A percentile compares a stretch with the other conserved stretches of the same genome.
phyloP scores from a whole-genome alignment of 2,888 invertebrate genomes.

The Byasa hedistus region DNA sequence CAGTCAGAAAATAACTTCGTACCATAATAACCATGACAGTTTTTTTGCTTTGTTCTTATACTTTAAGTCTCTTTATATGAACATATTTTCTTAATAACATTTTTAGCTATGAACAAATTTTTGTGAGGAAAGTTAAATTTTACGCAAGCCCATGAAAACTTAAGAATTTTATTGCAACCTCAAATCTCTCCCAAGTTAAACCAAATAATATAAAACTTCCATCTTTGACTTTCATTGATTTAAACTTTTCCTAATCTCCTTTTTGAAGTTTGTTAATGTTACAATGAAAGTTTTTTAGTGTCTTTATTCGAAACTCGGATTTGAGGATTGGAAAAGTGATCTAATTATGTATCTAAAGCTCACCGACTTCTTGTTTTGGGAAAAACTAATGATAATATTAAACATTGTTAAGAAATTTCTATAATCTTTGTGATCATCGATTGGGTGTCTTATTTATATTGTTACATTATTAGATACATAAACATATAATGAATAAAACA shows the following conservation, averaged over 20 bases:
- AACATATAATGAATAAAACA: too few relatives aligned
- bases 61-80: neutral
- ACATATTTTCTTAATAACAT: neutral
- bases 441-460: neutral
- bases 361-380: neutral
- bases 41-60: neutral
- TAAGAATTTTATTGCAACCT: slow-evolving; percentile 3
- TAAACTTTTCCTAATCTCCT: slow-evolving; percentile 16
- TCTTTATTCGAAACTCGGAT: slow-evolving; percentile 10
- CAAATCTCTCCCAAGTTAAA: slow-evolving; percentile 11
- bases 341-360: neutral
- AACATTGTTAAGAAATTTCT: neutral
- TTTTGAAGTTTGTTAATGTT: slow-evolving; percentile 18
- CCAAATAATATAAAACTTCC: slow-evolving; percentile 12
- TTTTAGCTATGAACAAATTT: neutral
- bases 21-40: too few relatives aligned
- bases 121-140: neutral
- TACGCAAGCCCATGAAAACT: neutral
- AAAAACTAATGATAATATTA: neutral
- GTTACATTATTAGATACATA: neutral
- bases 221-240: slow-evolving; percentile 18
- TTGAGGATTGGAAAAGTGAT: neutral
- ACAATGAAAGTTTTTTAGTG: slow-evolving; percentile 20
- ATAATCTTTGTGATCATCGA: neutral
- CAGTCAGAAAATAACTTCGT: too few relatives aligned